Evolutionary conservation across 2,113 vertebrate genomes (phyloP).

Genomic region (Bos taurus): DNA sequence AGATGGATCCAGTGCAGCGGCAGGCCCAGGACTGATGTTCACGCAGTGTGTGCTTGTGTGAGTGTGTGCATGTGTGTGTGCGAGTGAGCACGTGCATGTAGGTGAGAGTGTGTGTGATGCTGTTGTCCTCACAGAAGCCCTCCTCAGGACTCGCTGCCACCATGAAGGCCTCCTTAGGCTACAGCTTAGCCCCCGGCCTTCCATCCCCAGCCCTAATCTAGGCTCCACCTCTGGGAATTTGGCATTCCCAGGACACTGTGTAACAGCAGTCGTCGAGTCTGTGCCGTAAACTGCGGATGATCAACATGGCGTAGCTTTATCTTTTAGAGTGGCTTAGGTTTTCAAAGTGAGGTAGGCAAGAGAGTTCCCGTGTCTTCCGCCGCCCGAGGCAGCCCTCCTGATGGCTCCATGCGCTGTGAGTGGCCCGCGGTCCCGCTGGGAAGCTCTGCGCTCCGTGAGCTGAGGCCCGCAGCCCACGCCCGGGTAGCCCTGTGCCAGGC

Average conservation of each 20-base stretch:
- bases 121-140: not conserved
- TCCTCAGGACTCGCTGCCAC: rapidly evolving
- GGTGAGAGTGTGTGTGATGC: not conserved
- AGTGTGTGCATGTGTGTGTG: not conserved
- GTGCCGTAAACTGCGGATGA: not conserved
- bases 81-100: not conserved
- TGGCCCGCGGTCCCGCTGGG: rapidly evolving
- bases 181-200: rapidly evolving
- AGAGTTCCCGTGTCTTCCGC: rapidly evolving
- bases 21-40: not conserved
- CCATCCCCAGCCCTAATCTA: not conserved
- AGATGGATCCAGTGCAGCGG: rapidly evolving
- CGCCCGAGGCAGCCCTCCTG: rapidly evolving
- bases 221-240: not conserved
- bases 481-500: rapidly evolving
- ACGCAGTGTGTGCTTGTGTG: rapidly evolving
- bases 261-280: too few relatives aligned
- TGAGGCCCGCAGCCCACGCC: rapidly evolving
- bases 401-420: rapidly evolving
- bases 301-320: not conserved
- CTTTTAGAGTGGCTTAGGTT: not conserved
- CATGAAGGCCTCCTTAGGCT: rapidly evolving
- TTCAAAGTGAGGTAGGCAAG: not conserved
- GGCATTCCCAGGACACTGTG: not conserved
- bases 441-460: rapidly evolving